Conservation (phyloP, 2,113 vertebrate genomes). For the Paramisgurnus dabryanus region DNA sequence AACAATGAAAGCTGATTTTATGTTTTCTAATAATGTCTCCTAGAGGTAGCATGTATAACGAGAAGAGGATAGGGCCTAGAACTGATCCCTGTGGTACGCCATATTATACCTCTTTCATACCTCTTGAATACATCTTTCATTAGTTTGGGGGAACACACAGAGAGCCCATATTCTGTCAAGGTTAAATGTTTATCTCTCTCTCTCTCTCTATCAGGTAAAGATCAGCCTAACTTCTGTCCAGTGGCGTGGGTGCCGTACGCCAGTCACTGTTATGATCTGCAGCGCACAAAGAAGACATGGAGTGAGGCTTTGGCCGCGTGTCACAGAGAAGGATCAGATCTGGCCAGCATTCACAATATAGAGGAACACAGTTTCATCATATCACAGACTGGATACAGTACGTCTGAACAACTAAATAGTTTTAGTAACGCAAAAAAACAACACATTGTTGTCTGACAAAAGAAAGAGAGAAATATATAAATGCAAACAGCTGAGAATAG, state of each 20-base stretch:
- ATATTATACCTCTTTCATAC: too few relatives aligned
- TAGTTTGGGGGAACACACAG: conserved; percentile 49
- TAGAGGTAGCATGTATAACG: too few relatives aligned
- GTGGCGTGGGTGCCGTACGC: conserved; percentile 86
- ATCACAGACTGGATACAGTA: conserved; percentile 87
- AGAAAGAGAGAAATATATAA: too few relatives aligned
- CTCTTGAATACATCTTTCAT: too few relatives aligned
- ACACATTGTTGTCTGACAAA: background rate
- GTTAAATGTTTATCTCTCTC: conserved; percentile 11
- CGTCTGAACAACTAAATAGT: conserved; percentile 59
- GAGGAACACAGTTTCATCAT: conserved; percentile 89
- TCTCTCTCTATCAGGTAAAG: conserved; percentile 67
- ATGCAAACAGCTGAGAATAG: too few relatives aligned
- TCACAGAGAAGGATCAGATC: conserved; percentile 85
- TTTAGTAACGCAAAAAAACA: background rate
- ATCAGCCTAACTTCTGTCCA: conserved; percentile 79
- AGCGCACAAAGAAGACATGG: conserved; percentile 81
- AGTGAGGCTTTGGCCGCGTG: conserved; percentile 83
- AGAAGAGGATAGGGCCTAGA: too few relatives aligned
- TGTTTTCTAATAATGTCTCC: too few relatives aligned
- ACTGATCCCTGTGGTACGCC: too few relatives aligned
- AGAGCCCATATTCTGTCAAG: background rate
- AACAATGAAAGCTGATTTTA: too few relatives aligned
- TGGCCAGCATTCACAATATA: conserved; percentile 86
- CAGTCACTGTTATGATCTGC: conserved; percentile 86